These are phyloP conservation scores for Sclerodermus sp. DNA, from an alignment of 2,888 invertebrate genomes.

Conservation along the genomic window DNA sequence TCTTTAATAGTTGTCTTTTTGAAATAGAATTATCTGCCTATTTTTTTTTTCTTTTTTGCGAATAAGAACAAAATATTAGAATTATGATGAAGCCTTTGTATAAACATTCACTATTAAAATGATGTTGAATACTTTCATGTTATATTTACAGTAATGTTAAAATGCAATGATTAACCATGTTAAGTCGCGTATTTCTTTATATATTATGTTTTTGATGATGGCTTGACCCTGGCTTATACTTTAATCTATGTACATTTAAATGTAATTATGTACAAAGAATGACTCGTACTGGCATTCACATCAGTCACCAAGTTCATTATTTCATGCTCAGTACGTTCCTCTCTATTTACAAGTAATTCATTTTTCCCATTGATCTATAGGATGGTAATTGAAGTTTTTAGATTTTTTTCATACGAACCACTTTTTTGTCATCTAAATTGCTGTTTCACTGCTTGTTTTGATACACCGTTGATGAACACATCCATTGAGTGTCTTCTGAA, in stretches of 20 bases:
- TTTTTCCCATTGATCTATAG: constrained; percentile 40
- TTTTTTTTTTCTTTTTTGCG: neutral
- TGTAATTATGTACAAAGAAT: constrained; percentile 56
- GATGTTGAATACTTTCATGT: constrained; percentile 36
- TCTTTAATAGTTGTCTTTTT: too few species aligned
- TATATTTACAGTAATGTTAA: constrained; percentile 49
- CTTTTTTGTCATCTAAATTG: constrained; percentile 31
- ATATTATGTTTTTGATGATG: constrained; percentile 46
- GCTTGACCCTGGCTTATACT: constrained; percentile 50
- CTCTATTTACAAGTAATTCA: constrained; percentile 54
- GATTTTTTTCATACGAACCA: constrained; percentile 30
- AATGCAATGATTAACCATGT: constrained; percentile 46
- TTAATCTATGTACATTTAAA: constrained; percentile 56
- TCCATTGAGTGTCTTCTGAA: constrained; percentile 32
- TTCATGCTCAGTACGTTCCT: constrained; percentile 47
- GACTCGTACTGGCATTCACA: constrained; percentile 53
- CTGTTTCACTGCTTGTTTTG: constrained; percentile 35
- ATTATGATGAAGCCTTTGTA: constrained; percentile 37
- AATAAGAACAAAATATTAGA: constrained; percentile 22
- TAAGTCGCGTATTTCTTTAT: constrained; percentile 32
- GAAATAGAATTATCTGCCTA: too few species aligned
- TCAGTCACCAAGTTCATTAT: constrained; percentile 49
- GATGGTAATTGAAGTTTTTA: constrained; percentile 42
- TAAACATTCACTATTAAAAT: constrained; percentile 45
- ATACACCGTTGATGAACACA: constrained; percentile 33